Percentiles rank a stretch among this genome's conserved stretches.
phyloP scores from a whole-genome alignment of 2,888 invertebrate genomes.

The Acanthosepion lycidas region DNA sequence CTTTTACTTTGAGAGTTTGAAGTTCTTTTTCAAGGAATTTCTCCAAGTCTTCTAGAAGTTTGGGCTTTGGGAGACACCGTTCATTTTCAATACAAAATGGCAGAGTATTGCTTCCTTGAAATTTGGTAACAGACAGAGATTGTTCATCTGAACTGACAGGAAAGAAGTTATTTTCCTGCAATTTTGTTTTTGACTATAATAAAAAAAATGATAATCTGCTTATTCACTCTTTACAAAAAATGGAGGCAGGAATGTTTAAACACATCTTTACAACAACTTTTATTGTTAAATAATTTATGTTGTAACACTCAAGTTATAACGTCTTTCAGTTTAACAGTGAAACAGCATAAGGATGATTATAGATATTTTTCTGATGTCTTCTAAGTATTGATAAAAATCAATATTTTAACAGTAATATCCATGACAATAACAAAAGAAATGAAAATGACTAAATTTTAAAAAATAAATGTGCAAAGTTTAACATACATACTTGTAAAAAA shows the following conservation, averaged over 20 bases:
- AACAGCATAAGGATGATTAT: too few relatives aligned
- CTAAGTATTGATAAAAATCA: too few relatives aligned
- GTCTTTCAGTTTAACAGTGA: too few relatives aligned
- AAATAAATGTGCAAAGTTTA: too few relatives aligned
- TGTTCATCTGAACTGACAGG: background rate
- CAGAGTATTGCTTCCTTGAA: background rate
- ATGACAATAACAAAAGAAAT: too few relatives aligned
- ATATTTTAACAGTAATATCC: too few relatives aligned
- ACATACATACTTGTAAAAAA: too few relatives aligned
- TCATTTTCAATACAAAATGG: constrained; percentile 66
- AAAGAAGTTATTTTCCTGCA: background rate
- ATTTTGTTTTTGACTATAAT: background rate
- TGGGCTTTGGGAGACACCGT: constrained; percentile 72
- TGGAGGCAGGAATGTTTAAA: background rate
- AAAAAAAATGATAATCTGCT: background rate
- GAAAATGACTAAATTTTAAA: too few relatives aligned
- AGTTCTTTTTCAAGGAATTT: constrained; percentile 73
- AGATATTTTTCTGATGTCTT: too few relatives aligned
- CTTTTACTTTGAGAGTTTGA: constrained; percentile 68
- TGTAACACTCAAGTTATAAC: too few relatives aligned
- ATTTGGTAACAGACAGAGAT: background rate
- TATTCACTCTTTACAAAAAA: background rate
- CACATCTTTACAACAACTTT: background rate
- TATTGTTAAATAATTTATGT: too few relatives aligned
- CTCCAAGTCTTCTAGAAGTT: constrained; percentile 74